A percentile compares a stretch with the other conserved stretches of the same genome.
Conservation (phyloP, 2,888 invertebrate genomes). For the Agrochola lota region DNA sequence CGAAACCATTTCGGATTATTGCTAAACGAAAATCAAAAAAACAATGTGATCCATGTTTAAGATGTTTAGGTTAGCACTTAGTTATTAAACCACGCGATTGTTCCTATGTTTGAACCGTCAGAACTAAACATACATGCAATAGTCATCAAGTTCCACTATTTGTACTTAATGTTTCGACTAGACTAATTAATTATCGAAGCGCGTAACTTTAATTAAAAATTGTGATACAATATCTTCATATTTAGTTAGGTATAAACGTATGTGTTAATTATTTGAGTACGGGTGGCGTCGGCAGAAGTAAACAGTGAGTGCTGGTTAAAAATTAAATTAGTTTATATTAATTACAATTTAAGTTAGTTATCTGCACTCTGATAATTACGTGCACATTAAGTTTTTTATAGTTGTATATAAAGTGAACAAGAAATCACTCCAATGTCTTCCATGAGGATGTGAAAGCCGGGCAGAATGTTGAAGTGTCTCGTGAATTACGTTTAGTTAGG, state of each 20-base stretch:
- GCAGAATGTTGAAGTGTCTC: conserved; percentile 59
- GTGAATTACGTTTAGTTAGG: conserved; percentile 55
- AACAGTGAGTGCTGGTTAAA: conserved; percentile 59
- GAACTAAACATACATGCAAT: conserved; percentile 78
- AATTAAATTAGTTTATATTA: conserved; percentile 50
- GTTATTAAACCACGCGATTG: conserved; percentile 80
- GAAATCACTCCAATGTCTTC: conserved; percentile 82
- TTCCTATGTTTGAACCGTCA: conserved; percentile 86
- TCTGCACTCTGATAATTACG: conserved; percentile 61
- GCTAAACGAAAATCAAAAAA: conserved; percentile 77
- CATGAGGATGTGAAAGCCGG: conserved; percentile 74
- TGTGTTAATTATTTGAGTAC: conserved; percentile 76
- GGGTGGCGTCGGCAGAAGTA: conserved; percentile 74
- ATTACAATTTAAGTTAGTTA: conserved; percentile 60
- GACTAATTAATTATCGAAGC: conserved; percentile 76
- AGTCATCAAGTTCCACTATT: conserved; percentile 82
- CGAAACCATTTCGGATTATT: conserved; percentile 78
- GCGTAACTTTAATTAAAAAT: conserved; percentile 80
- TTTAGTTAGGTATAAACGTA: conserved; percentile 69
- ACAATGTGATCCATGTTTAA: conserved; percentile 84
- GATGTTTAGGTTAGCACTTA: conserved; percentile 78
- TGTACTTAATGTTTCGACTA: conserved; percentile 86
- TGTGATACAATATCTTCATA: conserved; percentile 87
- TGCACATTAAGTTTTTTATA: conserved; percentile 71
- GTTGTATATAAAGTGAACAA: conserved; percentile 66